Conservation (phyloP, 2,113 vertebrate species). For the Lanius ludovicianus region DNA sequence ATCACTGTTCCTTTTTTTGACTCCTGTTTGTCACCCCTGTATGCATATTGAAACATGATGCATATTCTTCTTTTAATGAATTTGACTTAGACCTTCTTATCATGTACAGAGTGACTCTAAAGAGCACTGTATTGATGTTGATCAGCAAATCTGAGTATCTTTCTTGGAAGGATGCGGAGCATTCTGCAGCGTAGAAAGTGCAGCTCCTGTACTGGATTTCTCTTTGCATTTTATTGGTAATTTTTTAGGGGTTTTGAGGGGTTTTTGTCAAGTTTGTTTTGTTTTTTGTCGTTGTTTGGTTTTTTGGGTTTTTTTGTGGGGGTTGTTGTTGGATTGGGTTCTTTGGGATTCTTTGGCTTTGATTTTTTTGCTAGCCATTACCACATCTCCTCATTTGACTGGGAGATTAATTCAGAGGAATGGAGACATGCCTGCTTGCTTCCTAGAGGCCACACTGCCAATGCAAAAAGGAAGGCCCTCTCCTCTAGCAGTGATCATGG, state of each 20-base stretch:
- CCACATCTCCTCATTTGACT: neutral
- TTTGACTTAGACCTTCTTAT: neutral
- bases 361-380: neutral
- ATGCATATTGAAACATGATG: rapidly evolving
- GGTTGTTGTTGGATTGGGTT: neutral
- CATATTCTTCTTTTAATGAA: neutral
- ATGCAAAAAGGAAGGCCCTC: rapidly evolving
- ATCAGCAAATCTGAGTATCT: neutral
- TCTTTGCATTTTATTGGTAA: neutral
- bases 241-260: rapidly evolving
- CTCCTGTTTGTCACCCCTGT: neutral
- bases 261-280: neutral
- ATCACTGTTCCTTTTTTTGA: neutral
- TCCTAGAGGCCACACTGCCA: neutral
- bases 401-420: neutral
- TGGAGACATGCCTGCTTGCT: neutral
- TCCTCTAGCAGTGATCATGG: rapidly evolving
- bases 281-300: too few relatives aligned
- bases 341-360: neutral
- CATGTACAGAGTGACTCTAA: neutral
- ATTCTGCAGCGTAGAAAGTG: neutral
- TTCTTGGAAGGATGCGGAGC: neutral
- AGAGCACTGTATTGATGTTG: neutral
- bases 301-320: neutral
- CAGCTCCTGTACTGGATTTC: neutral